Base-by-base conservation (phyloP, 2,888 invertebrate genomes). In the Heliconius charithonia region DNA sequence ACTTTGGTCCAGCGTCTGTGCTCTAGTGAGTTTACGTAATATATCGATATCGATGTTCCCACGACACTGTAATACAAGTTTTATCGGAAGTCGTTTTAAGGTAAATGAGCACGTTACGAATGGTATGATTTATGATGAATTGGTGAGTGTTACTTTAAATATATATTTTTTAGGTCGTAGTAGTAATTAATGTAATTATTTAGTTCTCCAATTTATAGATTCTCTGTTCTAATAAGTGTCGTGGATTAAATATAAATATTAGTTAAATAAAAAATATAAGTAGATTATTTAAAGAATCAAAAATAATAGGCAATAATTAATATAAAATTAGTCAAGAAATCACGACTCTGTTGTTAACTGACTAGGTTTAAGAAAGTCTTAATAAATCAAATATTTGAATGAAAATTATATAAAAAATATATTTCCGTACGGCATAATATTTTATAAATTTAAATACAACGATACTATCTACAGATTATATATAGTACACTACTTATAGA, bases 21-120 rank as follows among this genome's bases (percentile, higher is more conserved):
- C 82, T 25, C 19, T 63, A 74, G 74, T 62, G 59, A 25, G 62
- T 41, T 63, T 74, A 63, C 37, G 74, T 63, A 74, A 74, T 80
- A 77, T 82, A 81, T 84, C 81, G 83, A 84, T 82, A 74, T 85
- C 83, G 83, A 85, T 80, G 59, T 80, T 81, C 77, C 74, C 79
- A 77, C 77, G 77, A 69, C 75, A 72, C 79, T 75, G 79, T 75
- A n/a, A 73, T 76, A 62, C 76, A 63, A 65, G 76, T 69, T 75
- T 62, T 75, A 75, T 78, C 63, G 70, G 70, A 74, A 78, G 63
- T 63, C 67, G 22, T 78, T 41, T n/a, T 59, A 37, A 45, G 56
- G 41, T 63, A 74, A 74, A 63, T 41, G 69, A 25, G 37, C 63
- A 37, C 25, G 27, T 72, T 72, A 19, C 29, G 32, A 32, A 37